A percentile compares a stretch with the other conserved stretches of the same genome.
phyloP scores from a whole-genome alignment of 2,797 vertebrate genomes.

The Dendrocincla tyrannina region DNA sequence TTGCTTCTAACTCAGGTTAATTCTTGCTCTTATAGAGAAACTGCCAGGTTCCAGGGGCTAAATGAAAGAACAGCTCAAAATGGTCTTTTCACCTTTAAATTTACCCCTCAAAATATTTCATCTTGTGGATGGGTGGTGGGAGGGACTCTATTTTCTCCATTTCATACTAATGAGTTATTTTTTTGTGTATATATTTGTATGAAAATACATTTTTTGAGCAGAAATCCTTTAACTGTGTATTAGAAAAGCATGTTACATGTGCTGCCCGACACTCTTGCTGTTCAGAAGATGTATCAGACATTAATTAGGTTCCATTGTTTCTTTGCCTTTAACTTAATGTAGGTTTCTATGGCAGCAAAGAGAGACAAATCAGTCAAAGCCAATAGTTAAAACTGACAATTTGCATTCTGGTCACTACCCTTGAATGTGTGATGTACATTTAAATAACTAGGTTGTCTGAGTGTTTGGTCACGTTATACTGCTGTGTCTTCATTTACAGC shows the following conservation, averaged over 20 bases:
- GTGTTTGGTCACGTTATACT: background rate
- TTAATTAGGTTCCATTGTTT: background rate
- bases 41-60: background rate
- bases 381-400: background rate
- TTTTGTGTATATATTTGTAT: background rate
- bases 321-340: background rate
- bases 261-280: background rate
- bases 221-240: background rate
- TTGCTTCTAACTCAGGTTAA: background rate
- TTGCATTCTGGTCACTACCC: background rate
- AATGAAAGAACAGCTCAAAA: background rate
- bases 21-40: background rate
- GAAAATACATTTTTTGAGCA: background rate
- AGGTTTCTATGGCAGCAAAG: background rate
- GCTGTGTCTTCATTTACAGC: background rate
- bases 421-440: background rate
- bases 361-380: background rate
- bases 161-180: background rate
- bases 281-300: background rate
- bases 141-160: background rate
- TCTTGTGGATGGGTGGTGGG: too few species aligned
- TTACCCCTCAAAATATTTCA: background rate
- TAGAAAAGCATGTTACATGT: background rate
- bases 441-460: slow-evolving; percentile 18
- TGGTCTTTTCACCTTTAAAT: background rate